Percentiles rank a stretch among this genome's conserved stretches.
Evolutionary conservation across 2,888 invertebrate species (phyloP).

Genomic region (Amiota communis): DNA sequence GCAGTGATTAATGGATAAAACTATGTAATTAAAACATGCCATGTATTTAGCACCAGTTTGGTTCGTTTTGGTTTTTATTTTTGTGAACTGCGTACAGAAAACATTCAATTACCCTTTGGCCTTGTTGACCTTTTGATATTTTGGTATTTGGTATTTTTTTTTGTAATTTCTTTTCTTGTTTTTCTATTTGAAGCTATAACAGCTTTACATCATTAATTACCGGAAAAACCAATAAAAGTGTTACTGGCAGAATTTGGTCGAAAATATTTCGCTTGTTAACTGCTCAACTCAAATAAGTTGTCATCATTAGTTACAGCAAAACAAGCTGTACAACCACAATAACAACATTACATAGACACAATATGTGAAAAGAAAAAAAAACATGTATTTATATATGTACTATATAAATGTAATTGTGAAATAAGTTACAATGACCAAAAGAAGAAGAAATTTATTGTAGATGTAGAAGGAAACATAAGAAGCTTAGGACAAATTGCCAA

Average conservation of each 20-base stretch:
- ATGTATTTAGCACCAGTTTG: conserved; percentile 15
- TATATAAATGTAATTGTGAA: background rate
- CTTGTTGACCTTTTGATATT: conserved; percentile 35
- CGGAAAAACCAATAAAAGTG: conserved; percentile 59
- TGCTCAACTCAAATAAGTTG: conserved; percentile 51
- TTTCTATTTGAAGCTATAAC: background rate
- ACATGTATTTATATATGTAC: conserved; percentile 27
- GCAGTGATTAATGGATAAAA: conserved; percentile 30
- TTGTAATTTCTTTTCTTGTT: conserved; percentile 30
- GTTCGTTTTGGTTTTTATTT: background rate
- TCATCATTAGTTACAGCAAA: conserved; percentile 58
- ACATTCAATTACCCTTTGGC: conserved; percentile 14
- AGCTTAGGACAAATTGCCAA: conserved; percentile 44
- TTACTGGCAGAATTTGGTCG: conserved; percentile 40
- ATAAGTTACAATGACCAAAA: conserved; percentile 27
- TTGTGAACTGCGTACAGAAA: conserved; percentile 51
- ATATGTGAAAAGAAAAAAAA: conserved; percentile 29
- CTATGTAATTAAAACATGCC: conserved; percentile 23
- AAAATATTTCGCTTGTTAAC: conserved; percentile 34
- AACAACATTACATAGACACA: background rate
- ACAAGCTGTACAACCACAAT: conserved; percentile 32
- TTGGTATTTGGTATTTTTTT: conserved; percentile 19
- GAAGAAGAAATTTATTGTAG: conserved; percentile 27
- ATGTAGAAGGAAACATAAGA: too few relatives aligned
- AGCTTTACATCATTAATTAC: conserved; percentile 57